Evolutionary conservation across 2,113 vertebrate genomes (phyloP).

Genomic region (Bambusicola thoracicus): DNA sequence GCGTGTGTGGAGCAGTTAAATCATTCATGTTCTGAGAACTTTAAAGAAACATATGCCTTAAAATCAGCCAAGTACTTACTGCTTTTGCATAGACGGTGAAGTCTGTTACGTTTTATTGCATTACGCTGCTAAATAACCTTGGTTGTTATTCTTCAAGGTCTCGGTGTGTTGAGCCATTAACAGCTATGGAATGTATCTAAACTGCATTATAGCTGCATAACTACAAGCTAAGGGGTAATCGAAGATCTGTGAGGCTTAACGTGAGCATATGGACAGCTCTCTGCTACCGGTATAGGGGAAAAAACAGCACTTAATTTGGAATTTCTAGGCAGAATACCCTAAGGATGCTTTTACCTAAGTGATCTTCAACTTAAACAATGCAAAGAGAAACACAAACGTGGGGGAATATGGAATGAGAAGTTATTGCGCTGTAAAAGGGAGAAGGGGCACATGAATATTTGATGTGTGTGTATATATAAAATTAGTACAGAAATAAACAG

Average conservation of each 20-base stretch:
- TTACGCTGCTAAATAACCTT: constrained; percentile 75
- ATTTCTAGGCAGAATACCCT: constrained; percentile 52
- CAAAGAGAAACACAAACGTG: background rate
- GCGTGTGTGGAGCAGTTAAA: constrained; percentile 29
- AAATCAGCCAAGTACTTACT: constrained; percentile 54
- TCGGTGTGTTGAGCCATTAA: constrained; percentile 69
- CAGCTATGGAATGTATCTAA: constrained; percentile 53
- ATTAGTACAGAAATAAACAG: constrained; percentile 51
- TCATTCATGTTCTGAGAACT: constrained; percentile 55
- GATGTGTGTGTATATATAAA: constrained; percentile 35
- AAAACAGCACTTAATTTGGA: background rate
- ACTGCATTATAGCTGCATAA: constrained; percentile 52
- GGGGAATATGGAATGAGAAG: constrained; percentile 11
- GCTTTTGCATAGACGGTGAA: constrained; percentile 47
- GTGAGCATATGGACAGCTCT: constrained; percentile 71
- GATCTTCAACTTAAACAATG: constrained; percentile 55
- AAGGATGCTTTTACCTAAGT: constrained; percentile 48
- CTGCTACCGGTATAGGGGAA: constrained; percentile 8
- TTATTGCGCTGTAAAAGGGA: constrained; percentile 28
- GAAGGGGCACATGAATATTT: constrained; percentile 58
- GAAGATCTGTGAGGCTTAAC: constrained; percentile 76
- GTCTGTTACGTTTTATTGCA: constrained; percentile 48
- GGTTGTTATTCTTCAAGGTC: constrained; percentile 71
- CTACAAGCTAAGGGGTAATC: constrained; percentile 70
- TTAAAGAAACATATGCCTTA: constrained; percentile 58